Conservation (phyloP, 2,113 vertebrate species). For the Amazona guildingii region DNA sequence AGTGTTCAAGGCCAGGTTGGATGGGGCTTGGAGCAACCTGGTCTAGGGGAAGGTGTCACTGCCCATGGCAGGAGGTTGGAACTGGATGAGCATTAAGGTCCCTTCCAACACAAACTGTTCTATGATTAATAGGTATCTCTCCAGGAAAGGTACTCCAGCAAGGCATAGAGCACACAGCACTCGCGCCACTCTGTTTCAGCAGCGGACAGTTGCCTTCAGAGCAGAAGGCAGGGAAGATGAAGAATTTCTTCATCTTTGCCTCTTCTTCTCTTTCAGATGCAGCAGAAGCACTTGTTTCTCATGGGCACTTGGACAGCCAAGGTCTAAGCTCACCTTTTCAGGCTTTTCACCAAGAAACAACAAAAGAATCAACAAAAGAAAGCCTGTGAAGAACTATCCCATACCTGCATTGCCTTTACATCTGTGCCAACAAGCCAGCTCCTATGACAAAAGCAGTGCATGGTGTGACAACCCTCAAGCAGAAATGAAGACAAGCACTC, state of each 20-base stretch:
- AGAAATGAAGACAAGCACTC: background rate
- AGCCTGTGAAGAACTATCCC: background rate
- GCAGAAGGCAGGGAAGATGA: background rate
- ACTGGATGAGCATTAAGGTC: background rate
- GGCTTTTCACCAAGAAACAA: background rate
- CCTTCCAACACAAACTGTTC: background rate
- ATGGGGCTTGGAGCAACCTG: background rate
- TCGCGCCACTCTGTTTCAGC: background rate
- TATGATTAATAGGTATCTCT: background rate
- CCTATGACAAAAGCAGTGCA: background rate
- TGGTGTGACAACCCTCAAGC: background rate
- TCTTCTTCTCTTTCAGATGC: background rate
- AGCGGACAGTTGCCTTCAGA: background rate
- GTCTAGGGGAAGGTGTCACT: background rate
- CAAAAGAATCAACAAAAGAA: background rate
- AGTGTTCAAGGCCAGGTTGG: background rate
- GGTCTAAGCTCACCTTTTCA: background rate
- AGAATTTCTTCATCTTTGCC: background rate
- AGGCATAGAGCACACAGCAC: rapidly evolving
- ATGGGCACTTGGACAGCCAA: background rate
- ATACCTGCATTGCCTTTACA: rapidly evolving
- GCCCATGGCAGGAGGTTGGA: background rate
- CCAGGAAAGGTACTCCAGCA: background rate
- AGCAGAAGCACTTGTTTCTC: background rate
- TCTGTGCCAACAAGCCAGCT: rapidly evolving